Base-by-base conservation (phyloP, 2,113 vertebrate genomes). In the Mirza zaza region DNA sequence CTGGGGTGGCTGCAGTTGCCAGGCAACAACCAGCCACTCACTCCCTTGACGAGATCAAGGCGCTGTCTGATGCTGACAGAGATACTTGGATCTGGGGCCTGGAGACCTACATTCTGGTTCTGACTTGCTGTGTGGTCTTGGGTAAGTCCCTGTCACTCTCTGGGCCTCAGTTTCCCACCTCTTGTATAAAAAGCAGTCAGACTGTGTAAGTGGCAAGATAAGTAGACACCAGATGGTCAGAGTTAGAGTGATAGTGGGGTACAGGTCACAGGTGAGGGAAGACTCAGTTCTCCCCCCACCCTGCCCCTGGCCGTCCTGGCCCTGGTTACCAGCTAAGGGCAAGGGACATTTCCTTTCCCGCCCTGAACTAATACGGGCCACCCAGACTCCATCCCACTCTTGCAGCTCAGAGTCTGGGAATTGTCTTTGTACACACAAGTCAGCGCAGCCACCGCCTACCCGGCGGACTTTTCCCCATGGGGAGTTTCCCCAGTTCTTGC, bases 401-500 rank as follows among this genome's bases (percentile, higher is more conserved):
- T 25, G 39, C 50, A 82, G 71, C 67, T 39, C 23, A 39, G 70
- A 52, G 32, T 82, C 80, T 95, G 50, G 87, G n/a, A 73, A 95
- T 67, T 70, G 27, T 90, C 75, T 50, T 90, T 25, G 55, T 57
- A 42, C 67, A 55, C 77, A 55, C 52, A 55, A 96, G 89, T 71
- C 34, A 76, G 52, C 13, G 1, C 21, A 95, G 88, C 32, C 32
- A 75, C 77, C 27, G 3, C 81, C 95, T 87, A 89, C 83, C 68
- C 4, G 1, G 67, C 50, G 87, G 84, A 42, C 36, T 63, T 76
- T 67, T 81, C 83, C 75, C 90, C 12, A 2, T 5, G 52, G 92
- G 90, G 95, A 95, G 77, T 96, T 97, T 93, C 92, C 92, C 84
- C 81, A 71, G 50, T 71, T 93, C 79, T 55, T 96, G 90, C 76